phyloP scores from a whole-genome alignment of 1,140 invertebrate species.

The Apis dorsata region DNA sequence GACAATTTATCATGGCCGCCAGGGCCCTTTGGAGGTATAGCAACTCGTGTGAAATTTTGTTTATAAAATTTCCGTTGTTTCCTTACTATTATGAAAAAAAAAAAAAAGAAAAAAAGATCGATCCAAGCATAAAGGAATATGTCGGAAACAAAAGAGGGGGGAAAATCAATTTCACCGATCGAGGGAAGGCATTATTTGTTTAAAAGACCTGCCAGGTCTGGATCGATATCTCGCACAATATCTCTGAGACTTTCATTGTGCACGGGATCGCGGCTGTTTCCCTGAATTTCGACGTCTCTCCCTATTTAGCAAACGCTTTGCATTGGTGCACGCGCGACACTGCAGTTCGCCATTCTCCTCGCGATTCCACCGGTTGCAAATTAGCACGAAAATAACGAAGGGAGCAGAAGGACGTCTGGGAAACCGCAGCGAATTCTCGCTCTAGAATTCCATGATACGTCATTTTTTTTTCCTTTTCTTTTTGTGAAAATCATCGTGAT shows the following conservation, averaged over 20 bases:
- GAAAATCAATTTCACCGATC: conserved; percentile 26
- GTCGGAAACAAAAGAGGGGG: too few species aligned
- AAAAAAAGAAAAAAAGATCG: too few species aligned
- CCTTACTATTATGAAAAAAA: too few species aligned
- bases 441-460: neutral
- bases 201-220: conserved; percentile 8
- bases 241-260: conserved; percentile 41
- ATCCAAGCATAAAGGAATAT: too few species aligned
- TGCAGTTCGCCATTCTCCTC: neutral
- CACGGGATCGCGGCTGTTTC: neutral
- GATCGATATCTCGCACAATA: conserved; percentile 32
- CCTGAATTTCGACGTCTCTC: conserved; percentile 18
- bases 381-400: conserved; percentile 29
- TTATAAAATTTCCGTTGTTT: too few species aligned
- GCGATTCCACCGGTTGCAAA: neutral
- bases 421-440: neutral
- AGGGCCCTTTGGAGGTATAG: too few species aligned
- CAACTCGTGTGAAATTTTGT: too few species aligned
- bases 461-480: neutral
- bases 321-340: neutral
- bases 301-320: neutral
- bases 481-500: neutral
- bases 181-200: conserved; percentile 39
- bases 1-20: too few species aligned
- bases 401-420: neutral